phyloP scores from a whole-genome alignment of 2,888 invertebrate species.

The Anorthoa munda region DNA sequence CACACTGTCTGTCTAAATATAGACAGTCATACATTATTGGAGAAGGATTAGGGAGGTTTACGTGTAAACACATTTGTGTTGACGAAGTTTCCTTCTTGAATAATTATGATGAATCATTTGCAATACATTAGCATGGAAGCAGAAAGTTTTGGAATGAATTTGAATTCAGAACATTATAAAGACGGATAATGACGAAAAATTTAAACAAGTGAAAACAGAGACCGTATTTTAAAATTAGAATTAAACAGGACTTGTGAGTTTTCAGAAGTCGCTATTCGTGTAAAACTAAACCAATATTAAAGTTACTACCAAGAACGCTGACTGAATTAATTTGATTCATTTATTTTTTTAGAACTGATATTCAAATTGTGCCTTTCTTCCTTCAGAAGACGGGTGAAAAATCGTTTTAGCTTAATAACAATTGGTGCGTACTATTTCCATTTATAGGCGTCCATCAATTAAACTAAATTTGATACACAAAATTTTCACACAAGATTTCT shows the following conservation, averaged over 20 bases:
- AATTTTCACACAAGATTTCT: no score
- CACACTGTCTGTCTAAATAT: background rate
- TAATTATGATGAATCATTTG: conserved; percentile 50
- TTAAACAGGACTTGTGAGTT: background rate
- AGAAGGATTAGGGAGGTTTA: conserved; percentile 38
- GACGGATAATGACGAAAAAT: background rate
- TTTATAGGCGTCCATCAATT: no score
- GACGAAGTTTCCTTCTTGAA: conserved; percentile 34
- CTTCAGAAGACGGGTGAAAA: no score
- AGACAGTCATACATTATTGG: conserved; percentile 11
- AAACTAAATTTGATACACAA: no score
- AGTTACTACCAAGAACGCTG: no score
- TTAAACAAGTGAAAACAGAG: background rate
- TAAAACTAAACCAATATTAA: background rate
- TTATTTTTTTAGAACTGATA: no score
- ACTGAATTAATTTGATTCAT: no score
- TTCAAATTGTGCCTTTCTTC: no score
- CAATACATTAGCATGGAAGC: conserved; percentile 15
- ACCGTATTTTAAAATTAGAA: background rate
- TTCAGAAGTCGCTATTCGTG: background rate
- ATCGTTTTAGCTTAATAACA: no score
- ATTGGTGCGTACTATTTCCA: no score
- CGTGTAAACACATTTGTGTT: conserved; percentile 36
- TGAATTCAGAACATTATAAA: background rate
- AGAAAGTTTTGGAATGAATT: conserved; percentile 17